Evolutionary conservation across 2,113 vertebrate genomes (phyloP), one percentile per base, ranked within the genome.

Genomic region (Vidua macroura): DNA sequence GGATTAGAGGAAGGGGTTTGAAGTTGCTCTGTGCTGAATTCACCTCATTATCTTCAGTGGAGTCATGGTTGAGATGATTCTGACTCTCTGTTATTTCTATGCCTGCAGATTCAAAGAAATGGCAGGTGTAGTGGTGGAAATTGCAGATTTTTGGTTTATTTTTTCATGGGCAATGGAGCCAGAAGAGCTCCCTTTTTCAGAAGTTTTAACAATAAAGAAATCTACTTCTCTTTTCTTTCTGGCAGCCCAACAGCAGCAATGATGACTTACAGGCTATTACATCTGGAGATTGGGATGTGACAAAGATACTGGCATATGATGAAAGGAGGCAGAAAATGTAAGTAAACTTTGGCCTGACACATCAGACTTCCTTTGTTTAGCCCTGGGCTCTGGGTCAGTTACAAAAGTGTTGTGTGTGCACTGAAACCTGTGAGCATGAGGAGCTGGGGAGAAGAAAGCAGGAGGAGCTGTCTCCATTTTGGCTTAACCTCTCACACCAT

Each of bases 231-330:
- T 84, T 58, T 73, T 95, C 96, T 58, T 97, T 69, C 76, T 82
- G 72, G 24, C 96, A 99, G 99, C 98, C 98, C 77, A 99, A 99
- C 94, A 99, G 98, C 93, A 99, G 99, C 83, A 99, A 98, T 0
- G 98, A 99, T 78, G 99, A 98, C 5, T 98, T 99, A 33, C 98
- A 99, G 96, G 98, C 99, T 77, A 99, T 99, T 96, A 99, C 99
- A 13, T 99, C 99, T 3, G 99, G 99, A 19, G 99, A 99, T 27
- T 99, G 99, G 99, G 99, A 99, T 46, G 99, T 99, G 88, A 99
- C 99, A 72, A 97, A 98, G 90, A 98, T 99, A 94, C 96, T 99
- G 97, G 98, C 99, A 74, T 99, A 99, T 3, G 98, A 99, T 13
- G 99, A 99, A 97, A 98, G 98, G 66, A 98, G 97, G 64, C 99